Evolutionary conservation across 2,888 invertebrate species (phyloP), one percentile per base, ranked within the genome.

Genomic region (Bhutanitis thaidina): DNA sequence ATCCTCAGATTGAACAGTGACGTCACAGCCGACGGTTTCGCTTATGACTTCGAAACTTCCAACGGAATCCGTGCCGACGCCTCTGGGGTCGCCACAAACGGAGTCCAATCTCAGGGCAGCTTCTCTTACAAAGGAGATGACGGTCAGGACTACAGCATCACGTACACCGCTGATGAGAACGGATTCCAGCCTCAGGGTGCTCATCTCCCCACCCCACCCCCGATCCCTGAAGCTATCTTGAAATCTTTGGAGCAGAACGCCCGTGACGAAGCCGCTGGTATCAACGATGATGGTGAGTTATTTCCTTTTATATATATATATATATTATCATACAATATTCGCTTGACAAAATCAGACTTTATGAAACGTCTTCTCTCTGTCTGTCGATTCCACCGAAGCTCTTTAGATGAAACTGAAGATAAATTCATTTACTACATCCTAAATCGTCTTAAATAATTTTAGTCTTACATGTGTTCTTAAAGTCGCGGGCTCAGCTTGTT

Each of bases 1-100:
- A 88, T 87, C 69, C 60, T 89, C 9, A 79, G 74, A 54, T 61
- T 67, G 30, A 88, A 86, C 77, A 88, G 70, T 43, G 88, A 89
- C 50, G 85, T 88, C 8, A 87, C 81, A 10, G 86, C 84, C 51
- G 89, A 89, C 36, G 82, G 85, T 3, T 89, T 89, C 71, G 64
- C 82, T 1, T 89, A 87, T 59, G 86, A 88, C 62, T 89, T 85
- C 55, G 89, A 89, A 55, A 89, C 89, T 1, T 88, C 88, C 3
- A 89, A 89, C 60, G 89, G 89, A 0, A 89, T 89, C 67, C 79
- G 82, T 16, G 89, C 89, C 70, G 87, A 89, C 27, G 89, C 89
- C 0, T 69, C 74, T 5, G 89, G 89, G 7, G 82, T 85, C 0
- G 89, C 88, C 36, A 83, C 87, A 13, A 87, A 88, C 16, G 89